Evolutionary conservation across 2,113 vertebrate species (phyloP).

Genomic region (Columba livia): DNA sequence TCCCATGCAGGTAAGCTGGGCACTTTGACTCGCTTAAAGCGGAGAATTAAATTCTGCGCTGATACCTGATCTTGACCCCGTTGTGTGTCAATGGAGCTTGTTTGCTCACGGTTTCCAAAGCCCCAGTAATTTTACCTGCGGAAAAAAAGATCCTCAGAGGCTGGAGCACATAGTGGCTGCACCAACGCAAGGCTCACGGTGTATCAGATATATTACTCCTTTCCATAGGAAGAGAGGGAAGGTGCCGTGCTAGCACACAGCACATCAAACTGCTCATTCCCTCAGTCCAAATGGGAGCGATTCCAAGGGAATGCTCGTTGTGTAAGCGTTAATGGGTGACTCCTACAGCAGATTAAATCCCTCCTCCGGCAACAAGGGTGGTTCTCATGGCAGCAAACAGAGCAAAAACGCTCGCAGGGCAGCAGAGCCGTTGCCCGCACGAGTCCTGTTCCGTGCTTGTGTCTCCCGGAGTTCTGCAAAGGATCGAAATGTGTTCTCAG

Average conservation of each 20-base stretch:
- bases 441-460: background rate
- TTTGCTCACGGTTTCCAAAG: conserved; percentile 24
- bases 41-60: conserved; percentile 21
- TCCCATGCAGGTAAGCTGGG: conserved; percentile 92
- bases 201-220: background rate
- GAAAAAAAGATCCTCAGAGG: background rate
- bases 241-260: background rate
- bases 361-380: background rate
- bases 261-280: background rate
- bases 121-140: conserved; percentile 11
- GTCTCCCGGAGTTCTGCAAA: background rate
- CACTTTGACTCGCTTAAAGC: background rate
- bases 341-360: background rate
- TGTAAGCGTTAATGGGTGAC: background rate
- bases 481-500: background rate
- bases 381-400: background rate
- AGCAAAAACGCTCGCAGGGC: background rate
- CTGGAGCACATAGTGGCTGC: background rate
- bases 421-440: conserved; percentile 8
- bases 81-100: background rate
- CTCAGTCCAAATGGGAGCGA: background rate
- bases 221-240: background rate
- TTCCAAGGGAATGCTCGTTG: background rate
- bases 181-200: background rate
- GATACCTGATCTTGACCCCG: conserved; percentile 20